A percentile compares a stretch with the other conserved stretches of the same genome.
Evolutionary conservation across 2,797 vertebrate genomes (phyloP).

Genomic region (Tokudaia muenninki): DNA sequence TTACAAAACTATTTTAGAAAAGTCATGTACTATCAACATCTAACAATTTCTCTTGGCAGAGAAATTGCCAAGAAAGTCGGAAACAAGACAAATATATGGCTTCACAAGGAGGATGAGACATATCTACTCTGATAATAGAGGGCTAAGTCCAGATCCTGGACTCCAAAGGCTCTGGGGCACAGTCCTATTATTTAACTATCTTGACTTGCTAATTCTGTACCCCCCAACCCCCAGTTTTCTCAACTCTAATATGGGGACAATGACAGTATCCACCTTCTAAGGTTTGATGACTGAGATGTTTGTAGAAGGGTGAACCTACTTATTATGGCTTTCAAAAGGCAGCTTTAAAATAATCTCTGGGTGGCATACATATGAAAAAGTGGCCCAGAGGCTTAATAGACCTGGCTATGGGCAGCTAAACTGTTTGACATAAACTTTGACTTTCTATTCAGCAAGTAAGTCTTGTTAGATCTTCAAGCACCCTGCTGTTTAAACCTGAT

Average conservation of each 20-base stretch:
- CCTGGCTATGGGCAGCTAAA: neutral
- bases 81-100: neutral
- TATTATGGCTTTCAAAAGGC: neutral
- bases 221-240: neutral
- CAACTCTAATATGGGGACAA: neutral
- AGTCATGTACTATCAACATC: neutral
- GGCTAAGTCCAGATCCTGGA: neutral
- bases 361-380: neutral
- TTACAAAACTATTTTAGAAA: slow-evolving; percentile 26
- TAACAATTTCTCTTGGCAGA: neutral
- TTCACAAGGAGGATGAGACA: neutral
- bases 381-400: neutral
- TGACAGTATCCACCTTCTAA: fast-evolving
- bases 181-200: neutral
- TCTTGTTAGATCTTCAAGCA: neutral
- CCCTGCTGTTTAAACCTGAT: neutral
- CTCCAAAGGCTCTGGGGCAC: neutral
- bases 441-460: neutral
- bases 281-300: neutral
- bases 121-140: neutral
- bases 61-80: neutral
- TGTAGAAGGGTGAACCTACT: neutral
- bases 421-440: neutral
- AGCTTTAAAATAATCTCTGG: neutral
- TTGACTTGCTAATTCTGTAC: neutral